phyloP scores from a whole-genome alignment of 2,113 vertebrate species.

The Prionailurus bengalensis region DNA sequence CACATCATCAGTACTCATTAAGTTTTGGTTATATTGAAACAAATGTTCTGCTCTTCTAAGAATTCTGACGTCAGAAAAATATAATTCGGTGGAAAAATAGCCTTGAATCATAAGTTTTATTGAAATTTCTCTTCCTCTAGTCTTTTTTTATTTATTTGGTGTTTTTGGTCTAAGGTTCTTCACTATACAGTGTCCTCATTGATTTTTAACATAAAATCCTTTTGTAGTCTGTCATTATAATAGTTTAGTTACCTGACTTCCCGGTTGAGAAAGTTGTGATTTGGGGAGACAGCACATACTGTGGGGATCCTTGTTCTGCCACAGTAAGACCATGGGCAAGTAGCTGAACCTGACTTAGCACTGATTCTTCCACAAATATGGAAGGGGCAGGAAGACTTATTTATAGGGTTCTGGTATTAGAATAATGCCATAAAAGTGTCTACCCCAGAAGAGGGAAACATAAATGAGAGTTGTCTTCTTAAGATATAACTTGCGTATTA shows the following conservation, averaged over 20 bases:
- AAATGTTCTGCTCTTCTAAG: neutral
- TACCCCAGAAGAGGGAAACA: neutral
- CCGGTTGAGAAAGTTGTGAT: neutral
- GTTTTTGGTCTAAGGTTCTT: neutral
- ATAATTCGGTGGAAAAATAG: neutral
- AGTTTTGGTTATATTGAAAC: constrained; percentile 36
- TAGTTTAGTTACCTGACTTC: neutral
- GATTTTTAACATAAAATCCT: constrained; percentile 44
- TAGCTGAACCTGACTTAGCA: neutral
- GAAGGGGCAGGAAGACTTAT: neutral
- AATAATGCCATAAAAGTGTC: neutral
- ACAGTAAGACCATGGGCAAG: neutral
- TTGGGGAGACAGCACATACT: neutral
- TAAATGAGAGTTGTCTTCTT: neutral
- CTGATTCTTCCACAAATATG: neutral
- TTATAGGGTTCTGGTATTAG: neutral
- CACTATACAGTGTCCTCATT: neutral
- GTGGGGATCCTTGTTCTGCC: neutral
- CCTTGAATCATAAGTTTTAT: constrained; percentile 12
- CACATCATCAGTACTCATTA: neutral
- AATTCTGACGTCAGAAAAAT: constrained; percentile 31
- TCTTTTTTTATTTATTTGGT: neutral
- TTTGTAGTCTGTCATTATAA: constrained; percentile 8
- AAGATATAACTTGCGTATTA: neutral
- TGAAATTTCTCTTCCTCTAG: neutral